phyloP scores from a whole-genome alignment of 1,140 invertebrate species.

The Camponotus floridanus region DNA sequence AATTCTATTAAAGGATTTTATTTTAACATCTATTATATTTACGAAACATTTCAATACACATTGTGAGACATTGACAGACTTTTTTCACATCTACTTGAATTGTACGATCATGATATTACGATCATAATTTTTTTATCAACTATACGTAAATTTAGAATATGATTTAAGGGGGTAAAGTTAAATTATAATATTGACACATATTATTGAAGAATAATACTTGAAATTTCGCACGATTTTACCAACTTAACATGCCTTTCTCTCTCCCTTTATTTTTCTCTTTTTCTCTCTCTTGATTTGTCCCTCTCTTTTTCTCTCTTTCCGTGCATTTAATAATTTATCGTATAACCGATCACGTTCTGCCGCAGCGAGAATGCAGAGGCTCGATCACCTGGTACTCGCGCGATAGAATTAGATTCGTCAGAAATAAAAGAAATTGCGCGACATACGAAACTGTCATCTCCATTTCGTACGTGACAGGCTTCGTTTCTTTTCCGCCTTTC shows the following conservation, averaged over 20 bases:
- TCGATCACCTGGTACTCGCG: constrained; percentile 41
- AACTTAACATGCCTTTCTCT: not conserved
- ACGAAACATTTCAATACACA: not conserved
- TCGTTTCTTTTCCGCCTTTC: constrained; percentile 57
- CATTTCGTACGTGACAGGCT: constrained; percentile 77
- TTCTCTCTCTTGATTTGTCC: not conserved
- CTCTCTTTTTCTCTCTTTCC: not conserved
- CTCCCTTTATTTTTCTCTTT: not conserved
- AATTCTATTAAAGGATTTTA: not conserved
- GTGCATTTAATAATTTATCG: constrained; percentile 51
- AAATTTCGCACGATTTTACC: constrained; percentile 24
- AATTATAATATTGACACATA: not conserved
- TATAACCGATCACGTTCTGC: constrained; percentile 58
- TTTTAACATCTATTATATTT: not conserved
- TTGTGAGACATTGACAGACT: not conserved
- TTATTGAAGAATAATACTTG: constrained; percentile 17
- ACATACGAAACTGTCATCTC: constrained; percentile 79
- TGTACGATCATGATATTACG: not conserved
- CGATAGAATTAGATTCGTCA: constrained; percentile 61
- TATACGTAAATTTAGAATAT: not conserved
- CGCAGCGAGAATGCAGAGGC: constrained; percentile 35
- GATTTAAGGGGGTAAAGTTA: constrained; percentile 34
- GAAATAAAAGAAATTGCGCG: constrained; percentile 72
- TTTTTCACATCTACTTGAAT: not conserved
- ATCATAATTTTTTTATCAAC: not conserved